Percentiles rank a stretch among this genome's conserved stretches.
phyloP scores from a whole-genome alignment of 2,797 vertebrate genomes.

The Epinephelus awoara region DNA sequence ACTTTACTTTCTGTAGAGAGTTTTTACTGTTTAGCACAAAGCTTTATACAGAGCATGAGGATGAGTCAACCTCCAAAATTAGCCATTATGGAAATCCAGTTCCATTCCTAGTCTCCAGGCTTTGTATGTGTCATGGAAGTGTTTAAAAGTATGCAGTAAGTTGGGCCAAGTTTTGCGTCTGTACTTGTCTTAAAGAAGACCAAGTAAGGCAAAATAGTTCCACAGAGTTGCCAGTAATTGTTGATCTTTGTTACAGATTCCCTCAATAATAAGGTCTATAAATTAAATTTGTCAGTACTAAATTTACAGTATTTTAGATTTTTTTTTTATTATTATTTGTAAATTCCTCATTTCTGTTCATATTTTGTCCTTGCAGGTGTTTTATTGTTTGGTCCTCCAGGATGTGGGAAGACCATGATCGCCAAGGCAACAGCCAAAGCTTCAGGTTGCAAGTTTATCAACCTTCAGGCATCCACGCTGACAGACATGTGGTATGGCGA shows the following conservation, averaged over 20 bases:
- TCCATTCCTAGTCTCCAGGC: background rate
- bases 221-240: background rate
- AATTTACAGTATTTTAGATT: too few relatives aligned
- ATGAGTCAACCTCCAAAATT: constrained; percentile 52
- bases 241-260: background rate
- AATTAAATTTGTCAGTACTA: background rate
- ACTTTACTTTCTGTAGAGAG: constrained; percentile 26
- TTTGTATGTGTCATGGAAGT: constrained; percentile 39
- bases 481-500: constrained; percentile 90
- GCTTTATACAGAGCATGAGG: constrained; percentile 22
- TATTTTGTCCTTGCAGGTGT: constrained; percentile 77
- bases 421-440: constrained; percentile 90
- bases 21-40: constrained; percentile 42
- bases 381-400: constrained; percentile 87
- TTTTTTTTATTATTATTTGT: too few relatives aligned
- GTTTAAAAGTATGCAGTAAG: constrained; percentile 9
- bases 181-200: background rate
- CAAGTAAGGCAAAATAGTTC: background rate
- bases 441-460: constrained; percentile 89
- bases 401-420: constrained; percentile 90
- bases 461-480: constrained; percentile 88
- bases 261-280: background rate
- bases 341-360: background rate
- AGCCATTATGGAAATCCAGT: constrained; percentile 39
- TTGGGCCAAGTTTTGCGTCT: background rate